A percentile compares a stretch with the other conserved stretches of the same genome.
These are phyloP conservation scores for Gymnocephalus cernua DNA, from an alignment of 2,113 vertebrate species.

Conservation along the genomic window DNA sequence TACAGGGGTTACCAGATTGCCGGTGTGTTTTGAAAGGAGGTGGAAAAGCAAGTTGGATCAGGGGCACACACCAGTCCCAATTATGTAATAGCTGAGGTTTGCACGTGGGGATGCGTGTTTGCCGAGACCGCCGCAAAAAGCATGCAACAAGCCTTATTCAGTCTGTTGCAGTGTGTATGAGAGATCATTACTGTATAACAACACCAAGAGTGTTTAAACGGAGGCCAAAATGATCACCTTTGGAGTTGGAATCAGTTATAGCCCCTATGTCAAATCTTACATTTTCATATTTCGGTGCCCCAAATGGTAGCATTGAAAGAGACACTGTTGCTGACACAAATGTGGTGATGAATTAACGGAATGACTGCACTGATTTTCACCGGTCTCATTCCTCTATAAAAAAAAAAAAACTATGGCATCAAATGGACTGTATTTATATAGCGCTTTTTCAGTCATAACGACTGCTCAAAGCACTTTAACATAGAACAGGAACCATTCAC, in stretches of 20 bases:
- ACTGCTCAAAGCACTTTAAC: too few species aligned
- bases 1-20: background rate
- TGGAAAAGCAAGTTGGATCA: background rate
- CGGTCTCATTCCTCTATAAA: background rate
- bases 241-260: background rate
- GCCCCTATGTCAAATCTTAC: background rate
- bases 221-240: too few species aligned
- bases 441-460: too few species aligned
- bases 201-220: background rate
- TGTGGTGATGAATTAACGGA: background rate
- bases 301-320: background rate
- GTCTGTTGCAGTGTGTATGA: background rate
- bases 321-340: background rate
- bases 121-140: background rate
- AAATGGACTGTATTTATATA: too few species aligned
- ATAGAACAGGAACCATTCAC: too few species aligned
- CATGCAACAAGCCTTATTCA: background rate
- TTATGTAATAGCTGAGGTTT: background rate
- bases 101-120: background rate
- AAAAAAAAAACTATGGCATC: background rate
- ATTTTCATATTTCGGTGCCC: background rate
- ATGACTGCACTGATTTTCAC: background rate
- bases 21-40: background rate
- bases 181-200: background rate
- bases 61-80: background rate